These are phyloP conservation scores for Panagrolaimus sp. DNA, from an alignment of 1,140 invertebrate genomes.

Conservation along the genomic window DNA sequence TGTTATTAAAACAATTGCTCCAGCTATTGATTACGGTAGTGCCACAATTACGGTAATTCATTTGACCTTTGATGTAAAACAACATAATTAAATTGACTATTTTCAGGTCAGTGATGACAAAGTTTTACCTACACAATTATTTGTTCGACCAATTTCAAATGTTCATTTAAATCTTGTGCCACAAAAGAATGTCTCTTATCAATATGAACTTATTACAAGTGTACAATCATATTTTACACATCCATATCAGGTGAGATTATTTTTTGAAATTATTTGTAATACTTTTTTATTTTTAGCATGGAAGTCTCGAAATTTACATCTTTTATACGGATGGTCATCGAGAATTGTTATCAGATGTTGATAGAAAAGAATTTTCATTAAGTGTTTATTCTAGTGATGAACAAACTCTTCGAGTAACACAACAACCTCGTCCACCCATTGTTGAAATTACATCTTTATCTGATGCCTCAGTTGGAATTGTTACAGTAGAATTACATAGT, in stretches of 20 bases:
- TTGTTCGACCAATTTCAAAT: conserved; percentile 22
- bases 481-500: conserved; percentile 26
- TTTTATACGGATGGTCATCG: conserved; percentile 34
- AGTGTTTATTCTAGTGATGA: conserved; percentile 23
- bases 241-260: conserved; percentile 27
- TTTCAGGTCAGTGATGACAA: conserved; percentile 18
- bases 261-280: conserved; percentile 7
- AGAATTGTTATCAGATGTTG: conserved; percentile 33
- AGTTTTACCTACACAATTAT: conserved; percentile 26
- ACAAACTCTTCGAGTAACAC: conserved; percentile 23
- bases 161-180: conserved; percentile 24
- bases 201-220: conserved; percentile 23
- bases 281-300: conserved; percentile 23
- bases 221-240: conserved; percentile 25
- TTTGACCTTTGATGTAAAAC: background rate
- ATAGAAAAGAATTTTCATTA: conserved; percentile 19
- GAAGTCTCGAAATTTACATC: conserved; percentile 28
- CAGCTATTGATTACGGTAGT: conserved; percentile 26
- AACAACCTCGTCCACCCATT: conserved; percentile 23
- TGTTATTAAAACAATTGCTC: conserved; percentile 21
- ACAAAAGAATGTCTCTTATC: conserved; percentile 3
- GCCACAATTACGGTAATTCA: background rate
- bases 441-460: conserved; percentile 26
- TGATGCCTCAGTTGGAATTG: background rate
- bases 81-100: background rate